phyloP scores from a whole-genome alignment of 1,140 invertebrate species.

The Tenebrio molitor region DNA sequence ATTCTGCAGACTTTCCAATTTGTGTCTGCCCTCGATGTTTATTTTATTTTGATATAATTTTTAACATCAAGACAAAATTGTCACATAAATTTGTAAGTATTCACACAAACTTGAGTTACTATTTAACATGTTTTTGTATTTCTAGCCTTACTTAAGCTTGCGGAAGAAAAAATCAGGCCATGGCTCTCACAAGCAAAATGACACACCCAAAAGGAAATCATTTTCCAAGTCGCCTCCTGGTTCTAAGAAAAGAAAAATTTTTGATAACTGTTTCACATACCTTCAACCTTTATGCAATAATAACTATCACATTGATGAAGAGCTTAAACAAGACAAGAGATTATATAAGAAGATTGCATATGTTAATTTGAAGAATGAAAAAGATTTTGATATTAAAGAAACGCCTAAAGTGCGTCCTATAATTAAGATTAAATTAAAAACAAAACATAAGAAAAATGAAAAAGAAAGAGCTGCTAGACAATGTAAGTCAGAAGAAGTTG shows the following conservation, averaged over 20 bases:
- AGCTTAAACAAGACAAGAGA: neutral
- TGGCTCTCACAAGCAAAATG: conserved; percentile 10
- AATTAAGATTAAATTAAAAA: conserved; percentile 18
- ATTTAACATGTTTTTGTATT: too few relatives aligned
- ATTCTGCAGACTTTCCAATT: neutral
- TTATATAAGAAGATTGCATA: conserved; percentile 8
- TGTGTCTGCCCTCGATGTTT: neutral
- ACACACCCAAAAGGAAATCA: conserved; percentile 19
- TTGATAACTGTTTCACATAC: conserved; percentile 10
- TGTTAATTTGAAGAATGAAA: conserved; percentile 11
- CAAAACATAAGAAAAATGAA: neutral
- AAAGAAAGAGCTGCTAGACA: neutral
- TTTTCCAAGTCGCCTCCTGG: neutral
- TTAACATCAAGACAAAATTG: conserved; percentile 14
- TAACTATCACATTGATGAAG: conserved; percentile 6
- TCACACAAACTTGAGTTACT: too few relatives aligned
- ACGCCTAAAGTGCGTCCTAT: conserved; percentile 7
- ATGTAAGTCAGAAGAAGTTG: conserved; percentile 1
- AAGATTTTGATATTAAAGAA: neutral
- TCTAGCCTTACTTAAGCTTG: neutral
- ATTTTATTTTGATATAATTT: conserved; percentile 11
- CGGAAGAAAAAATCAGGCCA: neutral
- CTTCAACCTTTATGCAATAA: conserved; percentile 17
- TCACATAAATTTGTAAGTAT: conserved; percentile 20
- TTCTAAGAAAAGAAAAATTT: conserved; percentile 23